Evolutionary conservation across 2,797 vertebrate genomes (phyloP), one percentile per base, ranked within the genome.

Genomic region (Prionace glauca): DNA sequence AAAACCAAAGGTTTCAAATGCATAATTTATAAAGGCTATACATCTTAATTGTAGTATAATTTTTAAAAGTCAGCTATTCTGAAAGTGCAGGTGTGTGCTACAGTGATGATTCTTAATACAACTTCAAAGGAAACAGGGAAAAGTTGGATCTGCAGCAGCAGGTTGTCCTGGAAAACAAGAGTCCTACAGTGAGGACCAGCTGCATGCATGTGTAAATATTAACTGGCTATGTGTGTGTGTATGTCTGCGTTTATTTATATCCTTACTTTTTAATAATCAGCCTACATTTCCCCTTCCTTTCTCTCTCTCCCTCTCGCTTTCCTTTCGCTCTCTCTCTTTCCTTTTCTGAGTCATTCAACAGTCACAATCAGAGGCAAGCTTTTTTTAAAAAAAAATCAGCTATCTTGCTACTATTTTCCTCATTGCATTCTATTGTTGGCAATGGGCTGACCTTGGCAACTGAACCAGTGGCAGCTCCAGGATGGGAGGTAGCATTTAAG

Each of bases 391-490:
- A 56, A 62, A 32, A 91, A 62, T 22, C 18, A 91, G 32, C 14
- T 62, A 65, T 60, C 88, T 69, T 69, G 41, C 11, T 41, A 20
- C 65, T 26, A n/a, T 24, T 62, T 18, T 71, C 29, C 45, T 74
- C 41, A 12, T 77, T 29, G 14, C 72, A 77, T 36, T 45, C 32
- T 71, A 95, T 18, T 94, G 3, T 26, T 94, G 36, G 41, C 22
- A 71, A 74, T 77, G 45, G 29, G 11, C 72, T 95, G 71, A 95
- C 93, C 69, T 74, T 95, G 93, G 69, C 71, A 60, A 72, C 41
- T 72, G 45, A 71, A 95, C 20, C 20, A 11, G 29, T 22, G 36
- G 7, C 60, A 65, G 60, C 36, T 5, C 9, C n/a, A 92, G n/a
- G 45, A 3, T 24, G 65, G n/a, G 0, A 41, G 24, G n/a, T 9